Conservation (phyloP, 2,113 vertebrate genomes). For the Embiotoca jacksoni region DNA sequence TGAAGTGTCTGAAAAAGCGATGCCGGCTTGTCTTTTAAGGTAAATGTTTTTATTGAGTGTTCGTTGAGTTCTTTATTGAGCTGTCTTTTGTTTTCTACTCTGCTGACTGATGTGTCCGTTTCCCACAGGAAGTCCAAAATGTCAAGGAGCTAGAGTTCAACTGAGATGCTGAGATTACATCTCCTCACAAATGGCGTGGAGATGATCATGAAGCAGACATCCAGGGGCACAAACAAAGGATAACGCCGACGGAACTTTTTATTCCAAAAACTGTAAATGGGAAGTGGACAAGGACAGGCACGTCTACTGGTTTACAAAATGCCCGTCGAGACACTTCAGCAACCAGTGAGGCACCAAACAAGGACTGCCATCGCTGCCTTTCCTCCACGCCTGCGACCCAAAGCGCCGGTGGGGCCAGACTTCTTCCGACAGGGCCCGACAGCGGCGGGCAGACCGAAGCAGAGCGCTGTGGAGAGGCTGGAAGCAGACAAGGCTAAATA, state of each 20-base stretch:
- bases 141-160: conserved; percentile 20
- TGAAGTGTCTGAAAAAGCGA: conserved; percentile 13
- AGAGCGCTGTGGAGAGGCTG: conserved; percentile 90
- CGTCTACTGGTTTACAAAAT: conserved; percentile 54
- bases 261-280: not conserved
- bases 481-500: conserved; percentile 95
- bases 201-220: not conserved
- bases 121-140: conserved; percentile 44
- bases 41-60: conserved; percentile 12
- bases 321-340: conserved; percentile 77
- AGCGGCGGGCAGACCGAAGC: conserved; percentile 68
- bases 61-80: conserved; percentile 6
- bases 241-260: not conserved
- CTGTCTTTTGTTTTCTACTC: not conserved
- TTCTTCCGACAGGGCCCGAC: conserved; percentile 69
- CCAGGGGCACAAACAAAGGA: not conserved
- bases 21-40: not conserved
- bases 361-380: conserved; percentile 72
- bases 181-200: conserved; percentile 2
- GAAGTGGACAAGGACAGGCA: not conserved
- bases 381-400: conserved; percentile 86
- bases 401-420: conserved; percentile 86
- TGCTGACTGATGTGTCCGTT: conserved; percentile 8
- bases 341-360: conserved; percentile 48
- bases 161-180: conserved; percentile 10